Evolutionary conservation across 2,113 vertebrate species (phyloP), one percentile per base, ranked within the genome.

Genomic region (Eidolon helvum): DNA sequence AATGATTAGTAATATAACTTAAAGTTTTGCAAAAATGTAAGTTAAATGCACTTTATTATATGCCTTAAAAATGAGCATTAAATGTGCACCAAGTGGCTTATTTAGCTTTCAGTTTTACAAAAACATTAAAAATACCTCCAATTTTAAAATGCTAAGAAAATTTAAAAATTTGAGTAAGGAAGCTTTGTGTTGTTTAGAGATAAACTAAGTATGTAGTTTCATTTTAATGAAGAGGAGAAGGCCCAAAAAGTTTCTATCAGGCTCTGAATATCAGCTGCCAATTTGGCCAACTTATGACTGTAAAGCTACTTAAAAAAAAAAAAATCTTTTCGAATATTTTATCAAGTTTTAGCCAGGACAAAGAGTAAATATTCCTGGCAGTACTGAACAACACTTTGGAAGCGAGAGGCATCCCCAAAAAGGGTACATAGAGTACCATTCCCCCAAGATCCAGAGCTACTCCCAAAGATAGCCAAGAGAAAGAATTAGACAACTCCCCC

Each of bases 1-100:
- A 97, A 82, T 75, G 2, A 94, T 88, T 95, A 92, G 57, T 79
- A 94, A 78, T 97, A 91, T 89, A 1, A 97, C 95, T 98, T 91
- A 95, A 95, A 92, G 4, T 80, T 95, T 79, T 97, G 96, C 98
- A 91, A 96, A 98, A 97, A 94, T 97, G 21, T 95, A 94, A 92
- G 87, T 93, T 84, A 96, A 96, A 93, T 59, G 26, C 24, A 92
- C 88, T 98, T 96, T 94, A 35, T n/a, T 77, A 8, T 71, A 18
- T 97, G 33, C 22, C 28, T 97, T 97, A 87, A 91, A 98, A 96
- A 95, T 71, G 50, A 96, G 3, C 92, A 96, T 96, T 87, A 97
- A 53, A 45, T 96, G n/a, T 97, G 93, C 97, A 98, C 59, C 53
- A 55, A 95, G 33, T n/a, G 72, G 33, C 50, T 97, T 88, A 6